Evolutionary conservation across 2,113 vertebrate genomes (phyloP).

Genomic region (Cnemophilus loriae): DNA sequence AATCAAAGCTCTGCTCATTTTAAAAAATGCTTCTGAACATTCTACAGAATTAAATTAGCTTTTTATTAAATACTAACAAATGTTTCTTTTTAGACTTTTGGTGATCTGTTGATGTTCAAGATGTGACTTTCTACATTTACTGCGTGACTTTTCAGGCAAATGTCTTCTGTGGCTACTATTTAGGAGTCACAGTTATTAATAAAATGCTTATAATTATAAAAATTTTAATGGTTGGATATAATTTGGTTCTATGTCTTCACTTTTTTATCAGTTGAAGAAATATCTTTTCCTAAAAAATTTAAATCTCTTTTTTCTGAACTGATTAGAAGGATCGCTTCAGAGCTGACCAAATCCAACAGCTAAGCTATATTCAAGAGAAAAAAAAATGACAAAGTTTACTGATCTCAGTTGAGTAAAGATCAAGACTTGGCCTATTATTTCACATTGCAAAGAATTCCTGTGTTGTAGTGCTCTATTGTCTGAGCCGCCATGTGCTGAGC

Average conservation of each 20-base stretch:
- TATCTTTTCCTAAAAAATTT: background rate
- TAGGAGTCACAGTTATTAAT: background rate
- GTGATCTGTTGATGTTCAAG: background rate
- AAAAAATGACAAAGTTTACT: background rate
- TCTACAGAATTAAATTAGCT: background rate
- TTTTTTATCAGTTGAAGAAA: background rate
- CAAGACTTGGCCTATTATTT: background rate
- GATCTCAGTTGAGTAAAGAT: background rate
- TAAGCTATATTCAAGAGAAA: background rate
- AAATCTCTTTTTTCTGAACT: background rate
- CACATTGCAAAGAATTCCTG: background rate
- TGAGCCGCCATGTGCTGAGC: background rate
- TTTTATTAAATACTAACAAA: background rate
- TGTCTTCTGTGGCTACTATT: background rate
- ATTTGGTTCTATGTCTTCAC: background rate
- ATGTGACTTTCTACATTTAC: background rate
- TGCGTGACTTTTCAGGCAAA: background rate
- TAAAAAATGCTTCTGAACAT: background rate
- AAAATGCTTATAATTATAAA: background rate
- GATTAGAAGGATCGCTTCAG: background rate
- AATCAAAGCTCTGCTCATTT: background rate
- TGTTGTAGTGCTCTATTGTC: background rate
- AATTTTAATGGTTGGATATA: background rate
- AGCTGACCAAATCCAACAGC: background rate
- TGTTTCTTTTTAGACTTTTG: background rate